Evolutionary conservation across 2,113 vertebrate genomes (phyloP).

Genomic region (Mobula hypostoma): DNA sequence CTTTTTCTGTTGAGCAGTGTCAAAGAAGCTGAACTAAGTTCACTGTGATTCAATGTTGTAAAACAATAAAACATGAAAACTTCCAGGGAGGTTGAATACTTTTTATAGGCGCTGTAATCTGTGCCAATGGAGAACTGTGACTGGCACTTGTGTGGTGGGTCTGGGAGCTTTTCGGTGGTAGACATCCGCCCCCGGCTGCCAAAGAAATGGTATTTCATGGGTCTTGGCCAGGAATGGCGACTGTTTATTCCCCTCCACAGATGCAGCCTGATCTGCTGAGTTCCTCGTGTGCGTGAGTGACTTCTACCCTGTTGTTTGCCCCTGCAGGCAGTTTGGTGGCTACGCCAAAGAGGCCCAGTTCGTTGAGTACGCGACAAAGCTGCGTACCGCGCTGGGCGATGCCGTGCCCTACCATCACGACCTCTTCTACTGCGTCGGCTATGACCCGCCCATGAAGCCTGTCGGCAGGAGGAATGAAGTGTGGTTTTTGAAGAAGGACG

Average conservation of each 20-base stretch:
- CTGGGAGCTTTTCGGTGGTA: neutral
- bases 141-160: neutral
- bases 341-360: slow-evolving; percentile 78
- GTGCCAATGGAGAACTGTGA: neutral
- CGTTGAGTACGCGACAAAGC: slow-evolving; percentile 60
- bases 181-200: too few species aligned
- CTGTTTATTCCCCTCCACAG: too few species aligned
- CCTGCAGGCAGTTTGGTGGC: slow-evolving; percentile 79
- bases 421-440: slow-evolving; percentile 77
- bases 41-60: too few species aligned
- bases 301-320: neutral
- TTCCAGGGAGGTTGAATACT: too few species aligned
- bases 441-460: slow-evolving; percentile 80
- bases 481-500: slow-evolving; percentile 76
- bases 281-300: too few species aligned
- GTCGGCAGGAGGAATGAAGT: slow-evolving; percentile 80
- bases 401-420: slow-evolving; percentile 65
- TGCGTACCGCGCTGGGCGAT: slow-evolving; percentile 68
- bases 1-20: too few species aligned
- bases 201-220: neutral
- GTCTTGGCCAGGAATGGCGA: too few species aligned
- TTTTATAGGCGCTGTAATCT: neutral
- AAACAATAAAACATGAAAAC: too few species aligned
- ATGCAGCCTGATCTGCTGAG: too few species aligned
- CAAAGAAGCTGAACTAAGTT: too few species aligned